Evolutionary conservation across 2,113 vertebrate species (phyloP).

Genomic region (Gobio gobio): DNA sequence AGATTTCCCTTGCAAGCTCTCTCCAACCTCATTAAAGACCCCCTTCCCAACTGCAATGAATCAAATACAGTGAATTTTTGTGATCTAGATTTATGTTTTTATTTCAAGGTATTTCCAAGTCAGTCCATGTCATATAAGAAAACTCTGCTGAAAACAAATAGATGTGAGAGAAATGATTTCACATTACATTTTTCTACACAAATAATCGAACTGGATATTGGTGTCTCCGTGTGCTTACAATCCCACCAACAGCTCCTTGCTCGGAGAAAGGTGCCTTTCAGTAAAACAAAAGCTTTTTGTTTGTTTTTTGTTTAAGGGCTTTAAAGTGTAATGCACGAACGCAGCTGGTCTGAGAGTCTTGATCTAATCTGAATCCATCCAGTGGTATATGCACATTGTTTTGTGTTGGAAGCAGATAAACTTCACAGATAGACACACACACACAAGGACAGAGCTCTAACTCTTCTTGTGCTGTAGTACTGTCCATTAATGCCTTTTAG

Average conservation of each 20-base stretch:
- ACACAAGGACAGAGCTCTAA: conserved; percentile 30
- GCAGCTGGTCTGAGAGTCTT: conserved; percentile 6
- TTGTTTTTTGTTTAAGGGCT: not conserved
- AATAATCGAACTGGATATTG: not conserved
- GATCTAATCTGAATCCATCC: conserved; percentile 12
- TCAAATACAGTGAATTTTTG: not conserved
- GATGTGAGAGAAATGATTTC: conserved; percentile 12
- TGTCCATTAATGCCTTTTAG: conserved; percentile 12
- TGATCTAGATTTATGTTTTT: conserved; percentile 24
- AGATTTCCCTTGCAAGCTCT: not conserved
- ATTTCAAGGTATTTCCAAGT: conserved; percentile 19
- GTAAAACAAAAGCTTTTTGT: not conserved
- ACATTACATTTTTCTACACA: conserved; percentile 14
- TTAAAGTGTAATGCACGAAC: conserved; percentile 1
- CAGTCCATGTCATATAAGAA: not conserved
- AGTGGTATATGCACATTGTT: not conserved
- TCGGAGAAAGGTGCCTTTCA: not conserved
- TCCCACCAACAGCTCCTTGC: not conserved
- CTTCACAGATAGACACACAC: conserved; percentile 22
- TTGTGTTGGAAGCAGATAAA: conserved; percentile 24
- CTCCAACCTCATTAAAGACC: not conserved
- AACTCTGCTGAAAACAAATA: conserved; percentile 6
- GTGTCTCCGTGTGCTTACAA: conserved; percentile 12
- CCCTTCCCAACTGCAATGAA: not conserved
- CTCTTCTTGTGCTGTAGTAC: conserved; percentile 39